phyloP scores from a whole-genome alignment of 2,888 invertebrate genomes.

The Heliconius sara region DNA sequence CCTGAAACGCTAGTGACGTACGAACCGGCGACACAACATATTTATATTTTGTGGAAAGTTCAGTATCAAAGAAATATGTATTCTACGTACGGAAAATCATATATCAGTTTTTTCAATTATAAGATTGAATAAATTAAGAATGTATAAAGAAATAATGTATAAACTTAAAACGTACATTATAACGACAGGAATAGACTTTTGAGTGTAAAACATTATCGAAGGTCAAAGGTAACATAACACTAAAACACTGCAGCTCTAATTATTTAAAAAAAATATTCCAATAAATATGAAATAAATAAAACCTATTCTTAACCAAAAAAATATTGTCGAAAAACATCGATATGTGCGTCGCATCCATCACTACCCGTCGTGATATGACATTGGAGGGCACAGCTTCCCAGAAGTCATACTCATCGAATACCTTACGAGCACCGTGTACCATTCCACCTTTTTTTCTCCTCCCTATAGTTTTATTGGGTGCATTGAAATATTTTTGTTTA shows the following conservation, averaged over 20 bases:
- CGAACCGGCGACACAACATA: neutral
- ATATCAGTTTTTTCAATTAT: neutral
- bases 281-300: neutral
- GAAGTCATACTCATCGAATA: slow-evolving; percentile 80
- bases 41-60: neutral
- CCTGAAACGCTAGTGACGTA: slow-evolving; percentile 69
- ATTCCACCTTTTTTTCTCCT: slow-evolving; percentile 72
- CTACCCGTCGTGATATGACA: slow-evolving; percentile 81
- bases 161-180: no score
- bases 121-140: neutral
- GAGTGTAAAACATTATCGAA: no score
- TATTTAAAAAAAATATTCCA: neutral
- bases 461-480: slow-evolving; percentile 77
- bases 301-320: neutral
- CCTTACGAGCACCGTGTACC: slow-evolving; percentile 74
- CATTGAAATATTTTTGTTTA: slow-evolving; percentile 83
- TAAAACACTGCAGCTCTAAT: neutral
- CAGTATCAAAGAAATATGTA: neutral
- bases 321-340: slow-evolving; percentile 55
- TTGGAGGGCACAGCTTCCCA: slow-evolving; percentile 77
- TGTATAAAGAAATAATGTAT: neutral
- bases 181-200: no score
- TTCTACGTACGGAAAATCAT: neutral
- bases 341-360: slow-evolving; percentile 56
- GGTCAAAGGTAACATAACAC: neutral